Conservation (phyloP, 2,888 invertebrate species). For the Cheilosia grossa region DNA sequence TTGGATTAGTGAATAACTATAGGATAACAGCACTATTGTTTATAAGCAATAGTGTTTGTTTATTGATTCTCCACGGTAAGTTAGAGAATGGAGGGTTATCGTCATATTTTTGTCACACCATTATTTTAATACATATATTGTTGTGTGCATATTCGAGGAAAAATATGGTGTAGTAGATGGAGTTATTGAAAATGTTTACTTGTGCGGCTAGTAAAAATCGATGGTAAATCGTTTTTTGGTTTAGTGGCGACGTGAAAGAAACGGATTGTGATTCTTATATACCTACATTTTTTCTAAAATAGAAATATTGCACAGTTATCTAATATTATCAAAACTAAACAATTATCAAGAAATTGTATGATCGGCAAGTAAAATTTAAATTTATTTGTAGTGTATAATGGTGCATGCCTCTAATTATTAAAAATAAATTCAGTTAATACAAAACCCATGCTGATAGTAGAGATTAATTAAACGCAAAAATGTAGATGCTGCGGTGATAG, state of each 20-base stretch:
- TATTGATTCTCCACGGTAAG: slow-evolving; percentile 54
- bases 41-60: slow-evolving; percentile 27
- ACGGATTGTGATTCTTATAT: too few species aligned
- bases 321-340: too few species aligned
- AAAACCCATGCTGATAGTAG: too few species aligned
- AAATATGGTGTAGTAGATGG: neutral
- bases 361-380: too few species aligned
- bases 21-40: slow-evolving; percentile 14
- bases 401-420: too few species aligned
- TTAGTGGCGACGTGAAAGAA: neutral
- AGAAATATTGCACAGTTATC: too few species aligned
- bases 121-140: slow-evolving; percentile 5
- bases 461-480: too few species aligned
- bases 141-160: neutral
- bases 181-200: neutral
- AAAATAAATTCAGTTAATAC: too few species aligned
- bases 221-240: neutral
- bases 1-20: slow-evolving; percentile 50
- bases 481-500: too few species aligned
- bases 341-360: too few species aligned
- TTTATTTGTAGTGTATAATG: too few species aligned
- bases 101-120: slow-evolving; percentile 17
- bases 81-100: slow-evolving; percentile 43
- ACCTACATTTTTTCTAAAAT: too few species aligned
- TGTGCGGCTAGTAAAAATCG: neutral